Percentiles rank a stretch among this genome's conserved stretches.
phyloP scores from a whole-genome alignment of 2,797 vertebrate genomes.

The Malurus splendens region DNA sequence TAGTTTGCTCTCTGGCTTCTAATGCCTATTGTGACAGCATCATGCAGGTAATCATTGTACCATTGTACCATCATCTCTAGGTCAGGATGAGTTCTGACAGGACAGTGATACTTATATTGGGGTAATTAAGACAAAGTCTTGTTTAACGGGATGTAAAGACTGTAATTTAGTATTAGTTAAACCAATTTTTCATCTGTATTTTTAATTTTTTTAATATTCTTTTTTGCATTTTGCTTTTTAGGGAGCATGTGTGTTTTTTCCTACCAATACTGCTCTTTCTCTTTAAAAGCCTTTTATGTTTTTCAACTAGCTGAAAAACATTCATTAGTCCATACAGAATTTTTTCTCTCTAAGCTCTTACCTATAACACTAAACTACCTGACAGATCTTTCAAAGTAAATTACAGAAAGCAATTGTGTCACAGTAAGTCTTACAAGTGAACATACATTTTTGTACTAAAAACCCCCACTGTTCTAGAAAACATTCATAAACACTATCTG shows the following conservation, averaged over 20 bases:
- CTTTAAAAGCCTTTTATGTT: neutral
- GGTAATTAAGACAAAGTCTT: neutral
- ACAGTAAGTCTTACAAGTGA: neutral
- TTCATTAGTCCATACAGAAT: neutral
- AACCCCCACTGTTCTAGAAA: fast-evolving
- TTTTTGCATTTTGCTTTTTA: neutral
- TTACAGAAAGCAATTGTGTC: neutral
- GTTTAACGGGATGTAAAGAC: neutral
- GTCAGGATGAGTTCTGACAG: neutral
- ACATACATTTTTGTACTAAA: neutral
- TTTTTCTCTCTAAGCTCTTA: neutral
- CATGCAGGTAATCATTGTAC: neutral
- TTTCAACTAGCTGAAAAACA: neutral
- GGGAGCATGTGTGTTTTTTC: neutral
- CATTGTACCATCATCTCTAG: neutral
- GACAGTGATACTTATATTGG: neutral
- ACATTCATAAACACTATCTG: neutral
- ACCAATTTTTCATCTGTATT: fast-evolving
- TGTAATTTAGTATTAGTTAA: neutral
- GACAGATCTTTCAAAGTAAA: neutral
- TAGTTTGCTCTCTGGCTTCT: neutral
- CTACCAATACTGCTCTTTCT: neutral
- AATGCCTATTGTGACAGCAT: neutral
- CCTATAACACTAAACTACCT: neutral
- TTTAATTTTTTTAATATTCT: neutral